Evolutionary conservation across 2,797 vertebrate genomes (phyloP), one percentile per base, ranked within the genome.

Genomic region (Sarcoramphus papa): DNA sequence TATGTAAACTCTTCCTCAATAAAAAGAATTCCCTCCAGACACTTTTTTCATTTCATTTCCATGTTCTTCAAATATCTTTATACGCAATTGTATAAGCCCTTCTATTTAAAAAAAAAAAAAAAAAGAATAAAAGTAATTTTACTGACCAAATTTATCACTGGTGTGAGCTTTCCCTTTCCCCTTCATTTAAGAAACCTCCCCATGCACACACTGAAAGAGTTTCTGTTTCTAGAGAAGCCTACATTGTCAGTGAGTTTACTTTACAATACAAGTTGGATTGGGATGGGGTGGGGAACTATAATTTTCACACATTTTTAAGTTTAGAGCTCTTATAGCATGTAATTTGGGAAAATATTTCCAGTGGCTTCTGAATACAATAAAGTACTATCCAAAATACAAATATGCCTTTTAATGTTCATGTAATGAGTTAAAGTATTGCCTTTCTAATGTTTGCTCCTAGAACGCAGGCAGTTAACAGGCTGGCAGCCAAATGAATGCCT

Each of bases 1-100:
- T 92, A 79, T 97, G 97, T 98, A 97, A 97, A 97, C 90, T 93
- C 96, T 97, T 97, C 91, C 80, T 97, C 96, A 95, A 87, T 98
- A 98, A 98, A 98, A 98, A 84, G 48, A 83, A 95, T 97, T 97
- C 92, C 95, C 87, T 97, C 57, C 62, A 83, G 22, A 85, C 56
- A 85, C 40, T 75, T 95, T 91, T 96, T 96, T 96, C 68, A 96
- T 92, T 97, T 93, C 70, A 85, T 96, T 98, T 96, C 95, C 93
- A 90, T 67, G 27, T 69, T 92, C 92, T 91, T 95, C 83, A 80
- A 90, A 40, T 60, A 74, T 59, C 96, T 97, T 92, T 90, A 81
- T 96, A 88, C 53, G 83, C 68, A 80, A 81, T 96, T 97, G 94
- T 97, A 91, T 87, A 97, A 95, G 78, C 88, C 79, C 88, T 94